Percentiles rank a stretch among this genome's conserved stretches.
phyloP scores from a whole-genome alignment of 2,888 invertebrate genomes.

The Temnothorax ravouxi region DNA sequence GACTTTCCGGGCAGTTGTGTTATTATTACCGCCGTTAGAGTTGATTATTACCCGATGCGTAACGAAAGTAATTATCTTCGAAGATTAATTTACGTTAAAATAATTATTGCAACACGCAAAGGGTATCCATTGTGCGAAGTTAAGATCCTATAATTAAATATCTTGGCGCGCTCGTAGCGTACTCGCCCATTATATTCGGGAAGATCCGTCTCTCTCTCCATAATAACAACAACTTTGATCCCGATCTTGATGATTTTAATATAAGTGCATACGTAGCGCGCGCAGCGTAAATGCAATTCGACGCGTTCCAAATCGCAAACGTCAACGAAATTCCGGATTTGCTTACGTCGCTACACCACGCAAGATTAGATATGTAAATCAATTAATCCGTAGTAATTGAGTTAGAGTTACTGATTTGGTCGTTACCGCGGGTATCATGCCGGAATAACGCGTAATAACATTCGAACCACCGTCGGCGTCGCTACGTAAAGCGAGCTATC shows the following conservation, averaged over 20 bases:
- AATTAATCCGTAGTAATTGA: slow-evolving; percentile 66
- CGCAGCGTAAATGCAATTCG: slow-evolving; percentile 44
- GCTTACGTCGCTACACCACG: slow-evolving; percentile 67
- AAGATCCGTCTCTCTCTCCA: not conserved
- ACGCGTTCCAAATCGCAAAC: slow-evolving; percentile 60
- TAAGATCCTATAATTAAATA: slow-evolving; percentile 49
- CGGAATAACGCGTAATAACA: slow-evolving; percentile 31
- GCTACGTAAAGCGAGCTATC: slow-evolving; percentile 14
- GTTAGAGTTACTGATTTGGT: slow-evolving; percentile 60
- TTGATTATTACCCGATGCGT: slow-evolving; percentile 46
- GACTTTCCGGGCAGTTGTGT: slow-evolving; percentile 7
- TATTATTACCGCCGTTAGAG: slow-evolving; percentile 27
- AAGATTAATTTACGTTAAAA: slow-evolving; percentile 43
- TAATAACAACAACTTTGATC: slow-evolving; percentile 33
- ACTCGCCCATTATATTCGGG: slow-evolving; percentile 14
- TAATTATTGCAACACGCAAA: slow-evolving; percentile 33
- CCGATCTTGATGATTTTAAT: slow-evolving; percentile 6
- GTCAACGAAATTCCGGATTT: slow-evolving; percentile 66
- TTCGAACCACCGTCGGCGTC: not conserved
- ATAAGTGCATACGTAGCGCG: slow-evolving; percentile 22
- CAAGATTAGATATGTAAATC: slow-evolving; percentile 66
- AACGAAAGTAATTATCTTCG: slow-evolving; percentile 42
- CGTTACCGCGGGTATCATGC: slow-evolving; percentile 42
- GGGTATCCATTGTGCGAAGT: slow-evolving; percentile 33
- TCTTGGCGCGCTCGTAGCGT: not conserved